Percentiles rank a stretch among this genome's conserved stretches.
Evolutionary conservation across 2,797 vertebrate genomes (phyloP).

Genomic region (Halcyon smyrnensis): DNA sequence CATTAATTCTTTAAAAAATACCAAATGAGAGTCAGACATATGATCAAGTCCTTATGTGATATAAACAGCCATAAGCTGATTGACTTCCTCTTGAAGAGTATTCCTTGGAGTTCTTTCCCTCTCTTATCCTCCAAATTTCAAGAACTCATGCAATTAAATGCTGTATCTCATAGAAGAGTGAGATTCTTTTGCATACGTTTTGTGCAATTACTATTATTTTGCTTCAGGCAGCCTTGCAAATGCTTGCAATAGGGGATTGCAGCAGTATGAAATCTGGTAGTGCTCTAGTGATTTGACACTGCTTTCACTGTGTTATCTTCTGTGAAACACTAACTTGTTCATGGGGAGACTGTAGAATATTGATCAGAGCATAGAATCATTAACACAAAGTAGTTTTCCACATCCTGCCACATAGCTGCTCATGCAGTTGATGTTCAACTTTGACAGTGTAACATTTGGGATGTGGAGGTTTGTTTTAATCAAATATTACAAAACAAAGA

Average conservation of each 20-base stretch:
- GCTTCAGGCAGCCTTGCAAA: neutral
- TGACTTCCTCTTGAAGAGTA: neutral
- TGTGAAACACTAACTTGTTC: constrained; percentile 52
- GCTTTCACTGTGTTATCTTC: constrained; percentile 4
- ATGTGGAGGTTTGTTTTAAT: constrained; percentile 1
- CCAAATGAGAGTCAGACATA: neutral
- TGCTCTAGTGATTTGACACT: neutral
- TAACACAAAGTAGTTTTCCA: constrained; percentile 49
- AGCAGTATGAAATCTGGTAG: neutral
- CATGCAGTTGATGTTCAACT: constrained; percentile 55
- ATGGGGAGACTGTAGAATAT: constrained; percentile 29
- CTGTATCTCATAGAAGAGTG: neutral
- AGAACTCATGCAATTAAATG: neutral
- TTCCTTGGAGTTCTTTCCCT: neutral
- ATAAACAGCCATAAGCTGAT: neutral
- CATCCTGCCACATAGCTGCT: constrained; percentile 11
- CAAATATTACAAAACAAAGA: constrained; percentile 11
- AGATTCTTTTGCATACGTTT: neutral
- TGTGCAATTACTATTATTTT: neutral
- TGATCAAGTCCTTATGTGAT: neutral
- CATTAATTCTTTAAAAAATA: neutral
- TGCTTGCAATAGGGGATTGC: neutral
- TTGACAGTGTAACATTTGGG: neutral
- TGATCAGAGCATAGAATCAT: constrained; percentile 58
- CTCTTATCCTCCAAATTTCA: neutral